phyloP scores from a whole-genome alignment of 2,797 vertebrate species.

The Spizella passerina region DNA sequence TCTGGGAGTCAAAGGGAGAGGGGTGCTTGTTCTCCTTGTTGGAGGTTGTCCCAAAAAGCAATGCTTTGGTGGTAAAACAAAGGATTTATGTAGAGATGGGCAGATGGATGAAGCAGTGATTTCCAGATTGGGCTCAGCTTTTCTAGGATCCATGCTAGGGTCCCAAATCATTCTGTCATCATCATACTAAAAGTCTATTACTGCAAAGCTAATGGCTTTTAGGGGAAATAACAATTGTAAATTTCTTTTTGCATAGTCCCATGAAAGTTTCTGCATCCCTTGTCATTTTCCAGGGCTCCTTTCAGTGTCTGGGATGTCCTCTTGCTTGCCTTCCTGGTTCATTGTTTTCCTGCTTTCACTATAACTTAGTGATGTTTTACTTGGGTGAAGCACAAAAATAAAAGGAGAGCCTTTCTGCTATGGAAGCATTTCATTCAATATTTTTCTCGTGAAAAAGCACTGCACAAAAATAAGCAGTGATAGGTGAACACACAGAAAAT shows the following conservation, averaged over 20 bases:
- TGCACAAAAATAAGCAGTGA: not conserved
- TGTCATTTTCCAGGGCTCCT: not conserved
- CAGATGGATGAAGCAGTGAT: not conserved
- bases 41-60: not conserved
- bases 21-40: not conserved
- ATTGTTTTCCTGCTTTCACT: not conserved
- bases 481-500: not conserved
- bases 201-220: not conserved
- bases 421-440: not conserved
- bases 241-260: not conserved
- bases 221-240: not conserved
- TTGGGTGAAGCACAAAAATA: not conserved
- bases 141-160: not conserved
- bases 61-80: not conserved
- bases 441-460: not conserved
- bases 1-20: not conserved
- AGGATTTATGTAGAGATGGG: not conserved
- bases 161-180: slow-evolving; percentile 14
- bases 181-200: not conserved
- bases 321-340: not conserved
- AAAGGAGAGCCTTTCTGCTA: not conserved
- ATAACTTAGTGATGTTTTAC: not conserved
- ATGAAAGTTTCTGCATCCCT: not conserved
- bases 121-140: not conserved
- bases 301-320: not conserved